Conservation (phyloP, 2,113 vertebrate genomes). For the Aviceda subcristata region DNA sequence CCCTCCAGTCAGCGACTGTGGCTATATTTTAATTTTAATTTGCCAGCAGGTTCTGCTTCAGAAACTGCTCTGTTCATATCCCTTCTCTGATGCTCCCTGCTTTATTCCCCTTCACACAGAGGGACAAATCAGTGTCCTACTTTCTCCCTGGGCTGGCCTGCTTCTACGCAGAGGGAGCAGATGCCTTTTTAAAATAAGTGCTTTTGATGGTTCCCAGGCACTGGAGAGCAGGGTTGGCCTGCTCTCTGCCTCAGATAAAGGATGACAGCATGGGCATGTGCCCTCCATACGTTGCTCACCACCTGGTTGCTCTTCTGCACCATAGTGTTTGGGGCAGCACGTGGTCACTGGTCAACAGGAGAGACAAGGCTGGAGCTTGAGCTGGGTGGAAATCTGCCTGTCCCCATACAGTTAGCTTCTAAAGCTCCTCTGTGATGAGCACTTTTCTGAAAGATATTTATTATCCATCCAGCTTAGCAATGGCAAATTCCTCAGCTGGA, state of each 20-base stretch:
- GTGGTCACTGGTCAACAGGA: accelerated
- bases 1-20: not conserved
- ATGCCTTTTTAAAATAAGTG: not conserved
- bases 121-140: not conserved
- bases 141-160: not conserved
- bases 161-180: not conserved
- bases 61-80: not conserved
- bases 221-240: not conserved
- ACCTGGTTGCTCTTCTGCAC: not conserved
- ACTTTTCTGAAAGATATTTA: not conserved
- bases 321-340: not conserved
- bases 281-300: accelerated
- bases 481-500: not conserved
- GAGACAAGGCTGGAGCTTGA: not conserved
- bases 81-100: not conserved
- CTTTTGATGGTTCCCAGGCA: not conserved
- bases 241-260: not conserved
- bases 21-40: not conserved
- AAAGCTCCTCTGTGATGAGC: not conserved
- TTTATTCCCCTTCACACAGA: not conserved
- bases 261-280: not conserved
- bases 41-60: not conserved
- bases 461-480: not conserved
- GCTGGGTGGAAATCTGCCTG: not conserved
- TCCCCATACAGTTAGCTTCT: not conserved